Evolutionary conservation across 2,888 invertebrate genomes (phyloP).

Genomic region (Polydrusus cervinus): DNA sequence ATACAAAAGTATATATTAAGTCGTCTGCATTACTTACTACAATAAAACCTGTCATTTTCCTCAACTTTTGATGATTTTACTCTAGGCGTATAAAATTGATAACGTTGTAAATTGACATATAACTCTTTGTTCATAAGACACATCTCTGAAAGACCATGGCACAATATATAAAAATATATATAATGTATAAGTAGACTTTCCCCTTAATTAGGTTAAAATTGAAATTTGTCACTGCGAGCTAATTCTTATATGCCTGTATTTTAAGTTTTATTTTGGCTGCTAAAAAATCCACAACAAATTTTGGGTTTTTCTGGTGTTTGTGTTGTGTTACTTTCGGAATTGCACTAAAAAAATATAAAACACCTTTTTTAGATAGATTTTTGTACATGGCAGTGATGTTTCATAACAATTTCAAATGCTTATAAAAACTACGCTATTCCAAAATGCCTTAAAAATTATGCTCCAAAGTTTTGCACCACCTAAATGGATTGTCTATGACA

Average conservation of each 20-base stretch:
- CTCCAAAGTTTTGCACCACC: background rate
- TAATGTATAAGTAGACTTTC: conserved; percentile 1
- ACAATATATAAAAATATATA: conserved; percentile 48
- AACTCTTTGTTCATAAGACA: conserved; percentile 35
- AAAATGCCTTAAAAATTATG: background rate
- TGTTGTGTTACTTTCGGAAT: conserved; percentile 29
- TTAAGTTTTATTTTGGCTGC: conserved; percentile 33
- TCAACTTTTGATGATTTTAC: background rate
- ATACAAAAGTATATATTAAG: no score
- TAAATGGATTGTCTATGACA: background rate
- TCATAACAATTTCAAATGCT: conserved; percentile 9
- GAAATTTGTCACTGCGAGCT: conserved; percentile 5
- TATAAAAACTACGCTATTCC: background rate
- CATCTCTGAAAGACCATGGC: conserved; percentile 53
- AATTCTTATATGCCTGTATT: background rate
- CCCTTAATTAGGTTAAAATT: conserved; percentile 6
- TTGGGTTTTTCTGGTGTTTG: conserved; percentile 38
- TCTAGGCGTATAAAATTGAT: conserved; percentile 9
- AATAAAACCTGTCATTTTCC: background rate
- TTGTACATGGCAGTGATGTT: conserved; percentile 40
- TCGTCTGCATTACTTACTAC: no score
- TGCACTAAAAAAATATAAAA: conserved; percentile 40
- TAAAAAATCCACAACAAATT: conserved; percentile 43
- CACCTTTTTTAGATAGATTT: conserved; percentile 6
- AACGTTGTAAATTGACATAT: conserved; percentile 40